A percentile compares a stretch with the other conserved stretches of the same genome.
Evolutionary conservation across 2,888 invertebrate genomes (phyloP).

Genomic region (Amphipyra tragopoginis): DNA sequence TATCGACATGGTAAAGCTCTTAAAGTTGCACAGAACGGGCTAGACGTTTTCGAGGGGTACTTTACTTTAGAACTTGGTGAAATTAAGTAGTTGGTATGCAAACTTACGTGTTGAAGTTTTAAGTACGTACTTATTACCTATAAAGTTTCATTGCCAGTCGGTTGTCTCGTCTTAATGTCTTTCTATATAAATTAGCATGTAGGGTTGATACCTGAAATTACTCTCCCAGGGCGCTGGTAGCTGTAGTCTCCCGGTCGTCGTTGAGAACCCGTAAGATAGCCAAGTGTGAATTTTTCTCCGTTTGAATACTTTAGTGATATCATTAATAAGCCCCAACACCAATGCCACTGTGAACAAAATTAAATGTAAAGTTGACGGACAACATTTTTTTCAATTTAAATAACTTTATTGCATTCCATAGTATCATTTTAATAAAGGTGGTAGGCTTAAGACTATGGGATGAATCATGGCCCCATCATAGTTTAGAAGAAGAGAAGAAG

Average conservation of each 20-base stretch:
- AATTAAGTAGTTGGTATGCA: constrained; percentile 47
- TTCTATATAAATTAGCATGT: constrained; percentile 23
- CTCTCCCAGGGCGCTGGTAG: constrained; percentile 93
- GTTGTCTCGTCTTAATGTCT: constrained; percentile 31
- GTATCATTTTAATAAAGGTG: no score
- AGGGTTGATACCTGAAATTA: constrained; percentile 84
- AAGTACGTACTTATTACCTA: constrained; percentile 25
- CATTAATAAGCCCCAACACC: constrained; percentile 75
- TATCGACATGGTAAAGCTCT: constrained; percentile 68
- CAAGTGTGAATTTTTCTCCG: constrained; percentile 92
- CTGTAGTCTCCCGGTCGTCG: constrained; percentile 93
- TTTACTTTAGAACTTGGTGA: constrained; percentile 36
- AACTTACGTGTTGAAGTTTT: constrained; percentile 36
- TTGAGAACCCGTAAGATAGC: constrained; percentile 96
- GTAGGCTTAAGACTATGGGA: no score
- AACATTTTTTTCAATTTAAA: no score
- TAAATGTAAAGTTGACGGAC: constrained; percentile 11
- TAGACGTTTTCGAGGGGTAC: constrained; percentile 42
- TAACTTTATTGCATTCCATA: no score
- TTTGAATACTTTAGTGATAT: constrained; percentile 64
- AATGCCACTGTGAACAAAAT: constrained; percentile 76
- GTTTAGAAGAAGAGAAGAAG: no score
- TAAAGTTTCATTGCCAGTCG: constrained; percentile 24
- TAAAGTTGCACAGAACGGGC: constrained; percentile 50
- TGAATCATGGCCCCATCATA: no score